A percentile compares a stretch with the other conserved stretches of the same genome.
These are phyloP conservation scores for Trissolcus basalis DNA, from an alignment of 1,140 invertebrate species.

Conservation along the genomic window DNA sequence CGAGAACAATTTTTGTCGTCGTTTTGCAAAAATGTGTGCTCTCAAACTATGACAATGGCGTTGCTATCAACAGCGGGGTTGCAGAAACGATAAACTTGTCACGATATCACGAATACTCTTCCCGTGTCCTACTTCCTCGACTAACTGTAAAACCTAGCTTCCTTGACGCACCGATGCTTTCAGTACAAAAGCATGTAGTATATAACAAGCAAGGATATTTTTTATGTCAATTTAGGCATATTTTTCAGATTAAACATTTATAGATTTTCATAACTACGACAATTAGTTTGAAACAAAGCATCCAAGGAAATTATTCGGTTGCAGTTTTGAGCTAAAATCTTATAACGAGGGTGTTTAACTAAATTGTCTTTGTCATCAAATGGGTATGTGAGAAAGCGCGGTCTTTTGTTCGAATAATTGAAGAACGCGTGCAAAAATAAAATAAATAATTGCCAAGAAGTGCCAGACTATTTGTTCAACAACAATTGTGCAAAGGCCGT, in stretches of 20 bases:
- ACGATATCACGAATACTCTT: slow-evolving; percentile 36
- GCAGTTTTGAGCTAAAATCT: background rate
- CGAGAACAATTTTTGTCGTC: slow-evolving; percentile 25
- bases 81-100: slow-evolving; percentile 46
- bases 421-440: too few species aligned
- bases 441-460: too few species aligned
- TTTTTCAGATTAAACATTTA: too few species aligned
- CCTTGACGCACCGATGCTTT: slow-evolving; percentile 24
- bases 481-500: slow-evolving; percentile 12
- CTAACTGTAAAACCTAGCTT: slow-evolving; percentile 4
- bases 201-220: background rate
- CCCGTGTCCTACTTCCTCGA: slow-evolving; percentile 27
- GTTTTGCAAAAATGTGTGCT: slow-evolving; percentile 28
- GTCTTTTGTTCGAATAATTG: too few species aligned
- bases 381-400: too few species aligned
- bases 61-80: slow-evolving; percentile 24
- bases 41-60: slow-evolving; percentile 26
- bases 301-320: too few species aligned
- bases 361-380: too few species aligned
- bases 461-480: background rate
- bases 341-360: too few species aligned
- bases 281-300: slow-evolving; percentile 27
- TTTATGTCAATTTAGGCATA: too few species aligned
- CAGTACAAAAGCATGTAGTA: slow-evolving; percentile 26
- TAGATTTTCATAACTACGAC: background rate